Evolutionary conservation across 2,113 vertebrate species (phyloP), one percentile per base, ranked within the genome.

Genomic region (Hucho hucho): DNA sequence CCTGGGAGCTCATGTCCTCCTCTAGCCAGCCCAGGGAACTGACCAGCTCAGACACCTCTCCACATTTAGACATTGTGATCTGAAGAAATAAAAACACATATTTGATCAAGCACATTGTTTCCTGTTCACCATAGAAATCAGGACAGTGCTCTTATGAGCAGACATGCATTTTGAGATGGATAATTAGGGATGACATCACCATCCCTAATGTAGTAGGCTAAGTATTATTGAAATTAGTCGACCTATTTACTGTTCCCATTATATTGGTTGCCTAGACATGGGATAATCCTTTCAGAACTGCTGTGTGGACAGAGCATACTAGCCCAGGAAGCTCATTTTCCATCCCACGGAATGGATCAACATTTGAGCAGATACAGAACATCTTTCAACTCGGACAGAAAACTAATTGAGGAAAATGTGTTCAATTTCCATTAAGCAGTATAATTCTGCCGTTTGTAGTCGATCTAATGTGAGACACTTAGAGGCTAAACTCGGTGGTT

Each of bases 11-110:
- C 56, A 92, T 76, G 0, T 91, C 83, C 46, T 95, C 95, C 0
- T 95, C 96, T 73, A 95, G 85, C 96, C 97, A 99, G 37, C 91
- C 84, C 0, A 95, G 92, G 22, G 93, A 87, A 84, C 82, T 93
- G 79, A 94, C 90, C 3, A 97, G 90, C 77, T 97, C 94, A 0
- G 88, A 91, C 91, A 96, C 88, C 66, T 95, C 94, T 25, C 90
- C 89, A 59, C 83, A 84, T 84, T 96, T 96, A 87, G 93, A 93
- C 96, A 96, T 94, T 73, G 82, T 85, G 78, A 87, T 84, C 95
- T 98, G 83, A 18, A 72, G 16, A 29, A 69, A 61, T 69, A 24
- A 90, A 4, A 68, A 24, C 1, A 75, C 1, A 43, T 43, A 70
- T 53, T 12, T 70, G 56, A 24, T 87, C 9, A 79, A 46, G 26